phyloP scores from a whole-genome alignment of 2,888 invertebrate species.

The Caenorhabditis parvicauda region DNA sequence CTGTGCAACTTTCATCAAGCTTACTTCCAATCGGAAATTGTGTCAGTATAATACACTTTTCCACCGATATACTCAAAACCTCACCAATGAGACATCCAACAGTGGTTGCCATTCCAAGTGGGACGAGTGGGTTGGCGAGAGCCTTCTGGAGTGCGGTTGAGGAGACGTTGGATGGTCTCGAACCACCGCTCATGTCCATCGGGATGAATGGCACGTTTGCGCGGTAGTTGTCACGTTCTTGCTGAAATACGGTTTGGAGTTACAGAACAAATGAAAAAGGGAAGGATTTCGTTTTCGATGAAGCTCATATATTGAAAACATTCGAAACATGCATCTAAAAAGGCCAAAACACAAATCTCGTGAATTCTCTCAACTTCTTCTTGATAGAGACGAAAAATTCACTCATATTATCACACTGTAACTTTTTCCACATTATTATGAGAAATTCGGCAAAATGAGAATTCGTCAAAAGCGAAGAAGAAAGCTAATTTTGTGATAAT shows the following conservation, averaged over 20 bases:
- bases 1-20: too few relatives aligned
- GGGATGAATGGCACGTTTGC: constrained; percentile 50
- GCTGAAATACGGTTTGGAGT: constrained; percentile 9
- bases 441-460: neutral
- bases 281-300: neutral
- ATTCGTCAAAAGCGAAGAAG: too few relatives aligned
- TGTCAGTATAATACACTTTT: too few relatives aligned
- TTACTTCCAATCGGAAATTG: too few relatives aligned
- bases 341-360: neutral
- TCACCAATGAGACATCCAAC: constrained; percentile 49
- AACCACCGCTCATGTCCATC: constrained; percentile 38
- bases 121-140: constrained; percentile 48
- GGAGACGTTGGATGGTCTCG: constrained; percentile 10
- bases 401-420: neutral
- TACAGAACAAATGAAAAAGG: neutral
- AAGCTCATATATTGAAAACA: neutral
- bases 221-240: constrained; percentile 24
- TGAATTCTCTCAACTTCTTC: neutral
- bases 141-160: constrained; percentile 38
- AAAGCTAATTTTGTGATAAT: too few relatives aligned
- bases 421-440: neutral
- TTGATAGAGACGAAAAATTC: neutral
- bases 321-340: neutral
- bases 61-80: too few relatives aligned
- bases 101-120: constrained; percentile 52